Evolutionary conservation across 2,888 invertebrate species (phyloP).

Genomic region (Cheilosia vernalis): DNA sequence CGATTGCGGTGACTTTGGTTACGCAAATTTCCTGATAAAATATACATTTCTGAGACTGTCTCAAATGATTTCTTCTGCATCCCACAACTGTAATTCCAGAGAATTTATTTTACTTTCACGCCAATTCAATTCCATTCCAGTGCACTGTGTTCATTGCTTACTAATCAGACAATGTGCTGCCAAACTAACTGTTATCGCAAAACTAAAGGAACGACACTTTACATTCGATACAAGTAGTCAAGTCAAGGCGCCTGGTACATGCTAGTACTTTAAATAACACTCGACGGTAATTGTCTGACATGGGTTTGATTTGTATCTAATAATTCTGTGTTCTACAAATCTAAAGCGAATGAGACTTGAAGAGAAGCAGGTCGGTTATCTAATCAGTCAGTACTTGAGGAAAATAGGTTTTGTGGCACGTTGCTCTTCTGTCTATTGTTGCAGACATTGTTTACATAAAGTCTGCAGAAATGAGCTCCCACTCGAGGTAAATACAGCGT

Average conservation of each 20-base stretch:
- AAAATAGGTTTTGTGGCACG: conserved; percentile 17
- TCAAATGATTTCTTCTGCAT: neutral
- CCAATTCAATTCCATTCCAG: neutral
- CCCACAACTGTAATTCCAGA: neutral
- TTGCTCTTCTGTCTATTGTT: neutral
- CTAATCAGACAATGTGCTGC: neutral
- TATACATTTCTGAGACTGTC: neutral
- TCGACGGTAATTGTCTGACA: neutral
- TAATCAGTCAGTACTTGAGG: neutral
- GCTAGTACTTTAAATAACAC: conserved; percentile 30
- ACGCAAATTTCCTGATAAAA: too few relatives aligned
- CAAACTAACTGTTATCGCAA: neutral
- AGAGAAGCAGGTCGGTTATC: neutral
- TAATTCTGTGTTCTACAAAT: conserved; percentile 13
- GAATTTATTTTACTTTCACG: too few relatives aligned
- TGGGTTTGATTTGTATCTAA: neutral
- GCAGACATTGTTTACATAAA: neutral
- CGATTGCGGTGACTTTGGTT: too few relatives aligned
- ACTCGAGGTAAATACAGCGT: too few relatives aligned
- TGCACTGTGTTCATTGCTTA: conserved; percentile 1
- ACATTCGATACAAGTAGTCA: conserved; percentile 4
- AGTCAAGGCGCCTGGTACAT: neutral
- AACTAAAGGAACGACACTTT: neutral
- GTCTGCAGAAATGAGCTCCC: neutral
- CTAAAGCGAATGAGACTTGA: neutral